phyloP scores from a whole-genome alignment of 2,888 invertebrate genomes.

The Aricia artaxerxes region DNA sequence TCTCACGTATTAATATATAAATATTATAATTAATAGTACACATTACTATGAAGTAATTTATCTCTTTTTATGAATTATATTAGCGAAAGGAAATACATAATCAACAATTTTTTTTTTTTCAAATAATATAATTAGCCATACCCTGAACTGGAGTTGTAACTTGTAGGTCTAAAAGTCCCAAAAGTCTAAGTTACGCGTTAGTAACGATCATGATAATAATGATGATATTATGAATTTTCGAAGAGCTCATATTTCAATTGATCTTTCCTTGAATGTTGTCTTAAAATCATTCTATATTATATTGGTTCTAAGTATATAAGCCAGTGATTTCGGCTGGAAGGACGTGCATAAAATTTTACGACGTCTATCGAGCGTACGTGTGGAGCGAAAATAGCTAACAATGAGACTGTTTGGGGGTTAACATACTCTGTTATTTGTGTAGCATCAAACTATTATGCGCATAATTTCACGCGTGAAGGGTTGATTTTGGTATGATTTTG shows the following conservation, averaged over 20 bases:
- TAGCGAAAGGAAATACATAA: too few species aligned
- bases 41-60: too few species aligned
- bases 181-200: background rate
- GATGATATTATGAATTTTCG: background rate
- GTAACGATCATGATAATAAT: background rate
- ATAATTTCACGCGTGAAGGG: constrained; percentile 11
- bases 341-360: constrained; percentile 26
- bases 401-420: constrained; percentile 20
- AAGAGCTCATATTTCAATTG: background rate
- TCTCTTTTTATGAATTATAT: too few species aligned
- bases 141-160: background rate
- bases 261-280: background rate
- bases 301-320: background rate
- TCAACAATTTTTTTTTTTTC: too few species aligned
- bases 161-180: background rate
- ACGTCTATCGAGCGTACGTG: constrained; percentile 18
- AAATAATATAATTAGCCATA: too few species aligned
- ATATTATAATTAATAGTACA: too few species aligned
- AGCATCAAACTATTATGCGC: constrained; percentile 7
- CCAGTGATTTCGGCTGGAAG: constrained; percentile 7
- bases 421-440: constrained; percentile 22
- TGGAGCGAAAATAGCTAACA: constrained; percentile 25
- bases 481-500: background rate
- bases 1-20: too few species aligned
- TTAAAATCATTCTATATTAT: constrained; percentile 9